Evolutionary conservation across 2,113 vertebrate genomes (phyloP), one percentile per base, ranked within the genome.

Genomic region (Zeus faber): DNA sequence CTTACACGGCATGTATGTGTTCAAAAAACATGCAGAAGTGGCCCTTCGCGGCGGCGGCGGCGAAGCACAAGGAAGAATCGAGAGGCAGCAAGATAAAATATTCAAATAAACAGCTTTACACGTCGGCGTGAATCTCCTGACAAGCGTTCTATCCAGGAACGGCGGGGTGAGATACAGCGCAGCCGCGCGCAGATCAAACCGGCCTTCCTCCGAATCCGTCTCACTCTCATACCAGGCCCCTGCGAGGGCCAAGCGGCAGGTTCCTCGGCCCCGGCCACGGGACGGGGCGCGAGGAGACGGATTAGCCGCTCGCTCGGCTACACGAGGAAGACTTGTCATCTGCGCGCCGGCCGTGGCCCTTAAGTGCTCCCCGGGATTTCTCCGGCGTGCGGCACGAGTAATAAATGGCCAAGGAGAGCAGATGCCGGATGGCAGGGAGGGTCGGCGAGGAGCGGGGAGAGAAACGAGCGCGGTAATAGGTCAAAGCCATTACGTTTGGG

Each of bases 401-500:
- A 55, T 69, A 74, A 80, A 76, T 70, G 67, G 73, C 51, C 46
- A 62, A 66, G 51, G 58, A 47, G 53, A 24, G 25, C 73, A 62
- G 67, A 70, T 79, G 60, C 39, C 50, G 39, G 44, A 70, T 63
- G 60, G 54, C 55, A 65, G 50, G 27, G 9, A 29, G 27, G 27
- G 27, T 29, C 8, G 27, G 4, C 27, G 4, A 29, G 27, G 27
- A 9, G 27, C 27, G 27, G 27, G 4, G 4, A 65, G 55, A 66
- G 61, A 72, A 31, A 57, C 29, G 17, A 54, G 51, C 31, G 45
- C 17, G 27, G 37, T 44, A 59, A 70, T 61, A 72, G 72, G 67
- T 69, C 69, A 79, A 62, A 62, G 72, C 55, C 58, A 58, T 83
- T 77, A 74, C 65, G n/a, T n/a, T n/a, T n/a, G n/a, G n/a, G n/a